These are phyloP conservation scores for Crambe crambe DNA, from an alignment of 37 sponge, comb jelly and placozoan genomes.

Conservation along the genomic window DNA sequence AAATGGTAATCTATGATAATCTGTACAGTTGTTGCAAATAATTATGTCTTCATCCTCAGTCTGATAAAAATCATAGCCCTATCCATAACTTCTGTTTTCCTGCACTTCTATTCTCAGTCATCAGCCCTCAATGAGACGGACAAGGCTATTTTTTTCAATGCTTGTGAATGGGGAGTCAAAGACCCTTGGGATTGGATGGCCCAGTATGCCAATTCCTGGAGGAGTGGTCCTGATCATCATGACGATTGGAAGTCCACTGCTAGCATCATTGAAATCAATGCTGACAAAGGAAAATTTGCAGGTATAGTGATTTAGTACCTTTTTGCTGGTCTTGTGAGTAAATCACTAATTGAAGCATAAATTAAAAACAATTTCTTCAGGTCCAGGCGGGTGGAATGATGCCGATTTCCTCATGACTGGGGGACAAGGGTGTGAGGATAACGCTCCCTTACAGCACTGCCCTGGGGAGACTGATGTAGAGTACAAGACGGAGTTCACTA, in stretches of 20 bases:
- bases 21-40: background rate
- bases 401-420: constrained; percentile 92
- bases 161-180: constrained; percentile 88
- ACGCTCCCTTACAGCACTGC: constrained; percentile 38
- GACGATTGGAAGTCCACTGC: constrained; percentile 84
- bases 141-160: constrained; percentile 76
- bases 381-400: constrained; percentile 94
- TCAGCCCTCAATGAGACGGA: constrained; percentile 75
- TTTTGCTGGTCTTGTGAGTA: too few species aligned
- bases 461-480: constrained; percentile 86
- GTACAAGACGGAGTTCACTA: constrained; percentile 79
- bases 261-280: constrained; percentile 72
- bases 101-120: constrained; percentile 39
- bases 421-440: constrained; percentile 72
- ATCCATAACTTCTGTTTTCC: too few species aligned
- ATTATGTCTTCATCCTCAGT: too few species aligned
- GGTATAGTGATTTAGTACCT: constrained; percentile 26
- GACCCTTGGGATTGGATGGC: constrained; percentile 89
- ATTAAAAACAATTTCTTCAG: constrained; percentile 4
- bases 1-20: constrained; percentile 59
- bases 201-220: constrained; percentile 83
- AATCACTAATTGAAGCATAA: too few species aligned
- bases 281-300: constrained; percentile 63
- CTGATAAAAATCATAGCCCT: too few species aligned
- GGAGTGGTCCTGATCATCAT: constrained; percentile 82